Evolutionary conservation across 2,888 invertebrate genomes (phyloP).

Genomic region (Chironomus riparius): DNA sequence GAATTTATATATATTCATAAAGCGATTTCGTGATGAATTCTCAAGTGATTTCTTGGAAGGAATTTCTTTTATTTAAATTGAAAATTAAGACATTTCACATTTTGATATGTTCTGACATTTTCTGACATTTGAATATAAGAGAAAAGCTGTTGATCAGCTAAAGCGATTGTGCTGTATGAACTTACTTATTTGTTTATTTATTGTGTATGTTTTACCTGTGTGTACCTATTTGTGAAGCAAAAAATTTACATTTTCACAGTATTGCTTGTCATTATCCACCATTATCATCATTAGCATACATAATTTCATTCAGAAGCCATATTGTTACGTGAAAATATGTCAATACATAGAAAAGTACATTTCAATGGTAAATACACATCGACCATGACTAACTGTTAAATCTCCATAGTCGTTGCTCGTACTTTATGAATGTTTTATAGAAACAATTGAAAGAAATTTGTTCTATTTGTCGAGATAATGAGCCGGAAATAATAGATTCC

Average conservation of each 20-base stretch:
- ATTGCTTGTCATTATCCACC: background rate
- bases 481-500: too few relatives aligned
- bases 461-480: too few relatives aligned
- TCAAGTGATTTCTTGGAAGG: constrained; percentile 6
- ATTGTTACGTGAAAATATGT: background rate
- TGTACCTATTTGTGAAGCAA: background rate
- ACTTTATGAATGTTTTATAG: too few relatives aligned
- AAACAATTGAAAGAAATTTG: too few relatives aligned
- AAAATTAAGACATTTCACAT: background rate
- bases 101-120: background rate
- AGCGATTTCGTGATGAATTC: constrained; percentile 2
- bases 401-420: too few relatives aligned
- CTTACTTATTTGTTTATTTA: background rate
- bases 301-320: background rate
- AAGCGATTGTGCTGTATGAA: background rate
- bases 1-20: background rate
- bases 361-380: background rate
- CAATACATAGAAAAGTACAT: background rate
- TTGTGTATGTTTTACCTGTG: background rate
- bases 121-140: background rate
- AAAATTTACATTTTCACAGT: background rate
- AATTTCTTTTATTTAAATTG: background rate
- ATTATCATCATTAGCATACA: background rate
- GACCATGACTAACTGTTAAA: too few relatives aligned
- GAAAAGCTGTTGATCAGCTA: background rate